Percentiles rank a stretch among this genome's conserved stretches.
These are phyloP conservation scores for Meloidogyne hapla DNA, from an alignment of 1,140 invertebrate species.

Conservation along the genomic window DNA sequence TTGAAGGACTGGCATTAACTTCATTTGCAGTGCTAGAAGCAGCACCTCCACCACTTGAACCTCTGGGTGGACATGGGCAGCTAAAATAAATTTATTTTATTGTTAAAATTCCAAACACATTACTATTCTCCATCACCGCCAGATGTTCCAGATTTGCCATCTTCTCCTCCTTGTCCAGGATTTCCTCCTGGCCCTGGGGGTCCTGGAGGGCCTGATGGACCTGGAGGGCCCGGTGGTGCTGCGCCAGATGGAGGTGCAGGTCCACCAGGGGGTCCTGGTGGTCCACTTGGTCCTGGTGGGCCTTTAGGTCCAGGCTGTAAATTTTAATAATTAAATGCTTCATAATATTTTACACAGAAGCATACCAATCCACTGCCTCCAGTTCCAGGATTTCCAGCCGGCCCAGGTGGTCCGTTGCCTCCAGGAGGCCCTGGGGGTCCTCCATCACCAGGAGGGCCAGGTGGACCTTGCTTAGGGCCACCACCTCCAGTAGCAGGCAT, in stretches of 20 bases:
- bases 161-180: constrained; percentile 23
- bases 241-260: constrained; percentile 7
- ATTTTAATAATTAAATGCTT: not conserved
- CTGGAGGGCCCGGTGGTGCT: not conserved
- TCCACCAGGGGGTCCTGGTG: constrained; percentile 24
- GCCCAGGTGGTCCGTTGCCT: constrained; percentile 33
- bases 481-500: constrained; percentile 40
- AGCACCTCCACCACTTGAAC: not conserved
- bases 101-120: not conserved
- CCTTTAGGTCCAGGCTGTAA: constrained; percentile 26
- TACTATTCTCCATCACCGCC: constrained; percentile 28
- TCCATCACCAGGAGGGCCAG: not conserved
- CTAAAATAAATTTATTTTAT: not conserved
- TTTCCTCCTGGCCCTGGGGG: constrained; percentile 25
- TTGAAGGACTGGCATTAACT: not conserved
- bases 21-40: not conserved
- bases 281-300: constrained; percentile 26
- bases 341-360: not conserved
- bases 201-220: not conserved
- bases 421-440: constrained; percentile 36
- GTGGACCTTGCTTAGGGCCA: constrained; percentile 25
- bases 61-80: constrained; percentile 31
- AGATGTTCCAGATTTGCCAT: constrained; percentile 21
- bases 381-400: constrained; percentile 29
- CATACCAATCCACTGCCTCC: constrained; percentile 15